phyloP scores from a whole-genome alignment of 2,113 vertebrate genomes.

The Psilopogon haemacephalus region DNA sequence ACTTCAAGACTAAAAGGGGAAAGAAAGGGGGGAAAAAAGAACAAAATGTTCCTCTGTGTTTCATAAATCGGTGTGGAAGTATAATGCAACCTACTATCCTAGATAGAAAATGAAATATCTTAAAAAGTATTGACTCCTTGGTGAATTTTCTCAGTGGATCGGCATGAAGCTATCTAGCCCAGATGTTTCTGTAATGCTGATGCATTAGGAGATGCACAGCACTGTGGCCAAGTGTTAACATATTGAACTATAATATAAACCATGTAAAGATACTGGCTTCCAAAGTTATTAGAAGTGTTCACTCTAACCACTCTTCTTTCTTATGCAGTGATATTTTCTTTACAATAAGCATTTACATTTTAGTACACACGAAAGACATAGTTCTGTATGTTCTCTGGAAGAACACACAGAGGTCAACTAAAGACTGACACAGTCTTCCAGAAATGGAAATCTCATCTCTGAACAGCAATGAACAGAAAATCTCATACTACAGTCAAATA shows the following conservation, averaged over 20 bases:
- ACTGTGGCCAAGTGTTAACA: conserved; percentile 50
- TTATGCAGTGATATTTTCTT: conserved; percentile 17
- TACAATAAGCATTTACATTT: background rate
- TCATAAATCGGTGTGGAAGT: conserved; percentile 24
- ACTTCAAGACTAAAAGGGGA: background rate
- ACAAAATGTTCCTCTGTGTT: conserved; percentile 28
- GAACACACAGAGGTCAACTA: background rate
- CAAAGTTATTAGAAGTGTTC: conserved; percentile 29
- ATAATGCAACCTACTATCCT: conserved; percentile 17
- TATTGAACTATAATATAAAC: conserved; percentile 50
- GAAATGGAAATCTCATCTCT: background rate
- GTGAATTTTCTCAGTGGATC: conserved; percentile 64
- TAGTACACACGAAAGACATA: background rate
- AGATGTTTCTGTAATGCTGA: conserved; percentile 64
- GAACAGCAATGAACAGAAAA: background rate
- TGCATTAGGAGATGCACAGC: conserved; percentile 34
- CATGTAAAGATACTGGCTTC: conserved; percentile 44
- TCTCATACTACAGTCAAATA: background rate
- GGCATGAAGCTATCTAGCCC: conserved; percentile 62
- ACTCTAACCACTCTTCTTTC: conserved; percentile 22
- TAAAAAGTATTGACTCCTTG: conserved; percentile 27
- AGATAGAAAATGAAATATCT: conserved; percentile 31
- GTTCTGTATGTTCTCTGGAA: background rate
- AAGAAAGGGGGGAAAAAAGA: background rate
- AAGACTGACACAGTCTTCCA: background rate